A percentile compares a stretch with the other conserved stretches of the same genome.
These are phyloP conservation scores for Zaprionus camerounensis DNA, from an alignment of 1,140 invertebrate species.

Conservation along the genomic window DNA sequence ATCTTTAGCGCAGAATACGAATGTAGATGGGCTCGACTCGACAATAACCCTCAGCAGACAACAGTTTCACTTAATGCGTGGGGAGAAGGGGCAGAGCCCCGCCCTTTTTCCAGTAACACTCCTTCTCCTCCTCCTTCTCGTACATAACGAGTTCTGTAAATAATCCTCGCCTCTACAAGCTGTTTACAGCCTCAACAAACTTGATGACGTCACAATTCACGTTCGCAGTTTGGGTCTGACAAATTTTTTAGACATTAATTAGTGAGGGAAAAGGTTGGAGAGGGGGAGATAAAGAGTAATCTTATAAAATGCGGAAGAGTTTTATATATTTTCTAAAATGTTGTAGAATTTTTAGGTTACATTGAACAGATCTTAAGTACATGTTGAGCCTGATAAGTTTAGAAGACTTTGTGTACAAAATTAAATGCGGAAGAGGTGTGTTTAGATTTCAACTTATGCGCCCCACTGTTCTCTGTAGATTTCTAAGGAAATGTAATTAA, in stretches of 20 bases:
- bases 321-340: too few species aligned
- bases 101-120: background rate
- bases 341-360: too few species aligned
- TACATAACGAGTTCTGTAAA: conserved; percentile 1
- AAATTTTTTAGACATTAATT: background rate
- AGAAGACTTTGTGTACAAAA: too few species aligned
- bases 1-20: background rate
- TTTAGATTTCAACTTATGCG: too few species aligned
- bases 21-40: conserved; percentile 13
- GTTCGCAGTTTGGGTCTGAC: background rate
- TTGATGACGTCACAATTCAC: background rate
- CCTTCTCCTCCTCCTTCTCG: background rate
- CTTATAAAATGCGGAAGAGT: too few species aligned
- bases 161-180: background rate
- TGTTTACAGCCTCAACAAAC: background rate
- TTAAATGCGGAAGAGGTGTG: too few species aligned
- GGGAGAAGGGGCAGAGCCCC: background rate
- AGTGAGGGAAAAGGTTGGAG: background rate
- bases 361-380: too few species aligned
- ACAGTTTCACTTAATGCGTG: background rate
- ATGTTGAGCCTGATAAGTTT: too few species aligned
- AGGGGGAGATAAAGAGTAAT: background rate
- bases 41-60: conserved; percentile 25
- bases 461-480: too few species aligned
- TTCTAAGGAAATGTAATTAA: too few species aligned